Evolutionary conservation across 2,797 vertebrate genomes (phyloP).

Genomic region (Emys orbicularis): DNA sequence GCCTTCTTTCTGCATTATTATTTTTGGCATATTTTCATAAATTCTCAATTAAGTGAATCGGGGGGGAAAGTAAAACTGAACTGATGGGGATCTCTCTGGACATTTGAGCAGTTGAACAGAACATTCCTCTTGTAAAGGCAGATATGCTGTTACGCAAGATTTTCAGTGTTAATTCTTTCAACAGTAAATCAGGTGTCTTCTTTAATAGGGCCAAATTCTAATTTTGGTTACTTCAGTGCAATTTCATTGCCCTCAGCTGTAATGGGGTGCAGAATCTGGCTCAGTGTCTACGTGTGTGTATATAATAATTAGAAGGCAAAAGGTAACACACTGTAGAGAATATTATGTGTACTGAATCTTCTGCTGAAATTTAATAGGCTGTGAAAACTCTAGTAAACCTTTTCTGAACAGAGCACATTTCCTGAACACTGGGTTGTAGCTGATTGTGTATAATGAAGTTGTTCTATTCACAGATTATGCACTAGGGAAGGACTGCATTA

Average conservation of each 20-base stretch:
- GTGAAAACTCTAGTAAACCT: neutral
- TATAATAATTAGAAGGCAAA: rapidly evolving
- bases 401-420: rapidly evolving
- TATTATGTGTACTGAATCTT: neutral
- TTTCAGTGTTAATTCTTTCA: neutral
- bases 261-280: rapidly evolving
- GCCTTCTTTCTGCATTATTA: neutral
- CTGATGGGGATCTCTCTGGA: neutral
- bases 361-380: neutral
- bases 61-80: neutral
- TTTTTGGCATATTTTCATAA: neutral
- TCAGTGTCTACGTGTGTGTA: neutral
- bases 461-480: slow-evolving; percentile 88
- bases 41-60: neutral
- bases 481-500: slow-evolving; percentile 95
- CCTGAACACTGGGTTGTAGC: rapidly evolving
- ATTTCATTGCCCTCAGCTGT: rapidly evolving
- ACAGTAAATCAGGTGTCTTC: neutral
- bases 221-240: neutral
- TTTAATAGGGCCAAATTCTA: neutral
- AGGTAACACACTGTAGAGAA: neutral
- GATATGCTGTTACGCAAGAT: neutral
- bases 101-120: neutral
- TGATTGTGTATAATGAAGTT: rapidly evolving
- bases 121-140: neutral